These are phyloP conservation scores for Idaea straminata DNA, from an alignment of 2,888 invertebrate species.

Conservation along the genomic window DNA sequence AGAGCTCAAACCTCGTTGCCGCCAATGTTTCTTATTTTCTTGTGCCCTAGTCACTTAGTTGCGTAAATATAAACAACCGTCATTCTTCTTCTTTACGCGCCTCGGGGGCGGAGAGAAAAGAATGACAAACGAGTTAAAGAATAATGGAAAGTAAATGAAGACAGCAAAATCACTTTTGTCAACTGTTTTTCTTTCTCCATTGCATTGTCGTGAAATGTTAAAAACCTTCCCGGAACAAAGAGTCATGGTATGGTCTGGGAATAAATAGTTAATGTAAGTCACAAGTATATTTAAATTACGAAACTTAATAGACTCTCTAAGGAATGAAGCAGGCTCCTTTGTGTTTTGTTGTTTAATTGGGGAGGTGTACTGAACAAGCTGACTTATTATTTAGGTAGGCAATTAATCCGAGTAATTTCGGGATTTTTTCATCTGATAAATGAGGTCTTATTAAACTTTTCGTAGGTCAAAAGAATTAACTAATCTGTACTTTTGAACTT, in stretches of 20 bases:
- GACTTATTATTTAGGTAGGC: neutral
- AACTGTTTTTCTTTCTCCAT: slow-evolving; percentile 61
- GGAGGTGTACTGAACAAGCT: neutral
- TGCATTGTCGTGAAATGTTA: slow-evolving; percentile 49
- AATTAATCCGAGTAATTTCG: neutral
- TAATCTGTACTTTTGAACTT: neutral
- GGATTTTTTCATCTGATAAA: neutral
- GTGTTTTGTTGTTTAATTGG: neutral
- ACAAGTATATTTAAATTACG: neutral
- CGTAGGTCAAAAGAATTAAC: neutral
- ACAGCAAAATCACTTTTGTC: slow-evolving; percentile 74
- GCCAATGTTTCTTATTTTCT: slow-evolving; percentile 53
- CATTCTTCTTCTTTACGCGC: slow-evolving; percentile 69
- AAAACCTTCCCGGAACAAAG: slow-evolving; percentile 33
- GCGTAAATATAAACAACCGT: slow-evolving; percentile 70
- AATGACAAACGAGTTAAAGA: slow-evolving; percentile 76
- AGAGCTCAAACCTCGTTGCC: slow-evolving; percentile 46
- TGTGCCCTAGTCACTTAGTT: slow-evolving; percentile 62
- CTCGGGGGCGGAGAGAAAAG: slow-evolving; percentile 60
- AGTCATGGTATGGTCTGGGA: neutral
- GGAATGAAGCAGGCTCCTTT: neutral
- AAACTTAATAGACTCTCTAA: neutral
- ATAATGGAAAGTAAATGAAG: slow-evolving; percentile 77
- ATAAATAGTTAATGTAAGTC: neutral
- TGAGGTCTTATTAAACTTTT: neutral